A percentile compares a stretch with the other conserved stretches of the same genome.
These are phyloP conservation scores for Gadus macrocephalus DNA, from an alignment of 2,113 vertebrate species.

Conservation along the genomic window DNA sequence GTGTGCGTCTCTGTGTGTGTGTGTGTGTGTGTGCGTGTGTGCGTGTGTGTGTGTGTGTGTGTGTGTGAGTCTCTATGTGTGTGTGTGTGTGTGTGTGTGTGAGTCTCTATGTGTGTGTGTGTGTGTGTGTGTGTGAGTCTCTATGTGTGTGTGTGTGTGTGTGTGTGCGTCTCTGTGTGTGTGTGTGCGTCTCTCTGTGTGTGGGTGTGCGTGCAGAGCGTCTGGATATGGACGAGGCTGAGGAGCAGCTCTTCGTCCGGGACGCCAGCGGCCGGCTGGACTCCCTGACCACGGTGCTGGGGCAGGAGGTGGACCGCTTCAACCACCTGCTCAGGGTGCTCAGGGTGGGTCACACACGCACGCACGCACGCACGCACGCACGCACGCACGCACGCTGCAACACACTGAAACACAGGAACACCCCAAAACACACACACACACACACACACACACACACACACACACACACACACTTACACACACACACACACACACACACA, in stretches of 20 bases:
- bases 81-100: neutral
- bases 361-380: neutral
- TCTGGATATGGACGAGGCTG: conserved; percentile 74
- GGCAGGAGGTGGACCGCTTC: conserved; percentile 78
- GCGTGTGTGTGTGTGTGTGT: neutral
- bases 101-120: conserved; percentile 2
- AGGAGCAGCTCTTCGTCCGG: conserved; percentile 67
- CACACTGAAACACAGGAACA: too few relatives aligned
- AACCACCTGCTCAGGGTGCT: conserved; percentile 74
- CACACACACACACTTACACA: neutral
- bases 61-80: too few relatives aligned
- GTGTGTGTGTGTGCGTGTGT: conserved; percentile 8
- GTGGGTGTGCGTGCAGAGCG: conserved; percentile 56
- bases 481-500: neutral
- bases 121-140: neutral
- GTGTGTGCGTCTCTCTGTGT: conserved; percentile 3
- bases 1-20: too few relatives aligned
- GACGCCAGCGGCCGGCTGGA: conserved; percentile 73
- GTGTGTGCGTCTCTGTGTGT: neutral
- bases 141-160: neutral
- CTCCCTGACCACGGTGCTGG: conserved; percentile 76
- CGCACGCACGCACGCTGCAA: too few relatives aligned
- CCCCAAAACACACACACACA: too few relatives aligned
- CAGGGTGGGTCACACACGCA: conserved; percentile 44
- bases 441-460: neutral